These are phyloP conservation scores for Astreopora myriophthalma DNA, from an alignment of 64 coral and sea anemone genomes.

Conservation along the genomic window DNA sequence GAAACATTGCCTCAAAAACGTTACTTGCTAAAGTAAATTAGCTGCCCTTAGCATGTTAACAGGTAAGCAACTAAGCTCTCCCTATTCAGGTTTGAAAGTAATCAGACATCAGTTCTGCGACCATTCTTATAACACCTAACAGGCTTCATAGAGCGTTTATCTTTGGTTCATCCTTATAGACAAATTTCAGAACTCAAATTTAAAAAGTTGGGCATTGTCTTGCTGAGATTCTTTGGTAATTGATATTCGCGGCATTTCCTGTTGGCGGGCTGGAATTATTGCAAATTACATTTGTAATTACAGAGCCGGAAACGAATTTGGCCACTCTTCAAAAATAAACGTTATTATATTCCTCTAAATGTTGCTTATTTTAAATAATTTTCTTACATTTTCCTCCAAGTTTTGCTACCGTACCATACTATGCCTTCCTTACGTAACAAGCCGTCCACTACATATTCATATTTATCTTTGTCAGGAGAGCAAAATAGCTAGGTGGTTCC, in stretches of 20 bases:
- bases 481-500: conserved; percentile 5
- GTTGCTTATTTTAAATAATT: not conserved
- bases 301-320: conserved; percentile 21
- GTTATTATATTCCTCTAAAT: not conserved
- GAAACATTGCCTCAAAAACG: not conserved
- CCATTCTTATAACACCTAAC: not conserved
- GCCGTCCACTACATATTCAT: not conserved
- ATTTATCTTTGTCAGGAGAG: not conserved
- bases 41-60: not conserved
- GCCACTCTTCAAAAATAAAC: conserved; percentile 4
- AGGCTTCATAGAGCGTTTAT: not conserved
- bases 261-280: conserved; percentile 12
- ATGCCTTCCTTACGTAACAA: not conserved
- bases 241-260: conserved; percentile 43
- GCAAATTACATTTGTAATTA: conserved; percentile 42
- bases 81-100: conserved; percentile 1
- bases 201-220: conserved; percentile 11
- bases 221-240: not conserved
- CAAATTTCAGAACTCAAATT: conserved; percentile 6
- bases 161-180: not conserved
- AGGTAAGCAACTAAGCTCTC: conserved; percentile 4
- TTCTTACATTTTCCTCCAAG: not conserved
- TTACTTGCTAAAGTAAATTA: conserved; percentile 20
- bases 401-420: not conserved
- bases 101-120: not conserved